phyloP scores from a whole-genome alignment of 1,140 invertebrate genomes.

The Achatina immaculata region DNA sequence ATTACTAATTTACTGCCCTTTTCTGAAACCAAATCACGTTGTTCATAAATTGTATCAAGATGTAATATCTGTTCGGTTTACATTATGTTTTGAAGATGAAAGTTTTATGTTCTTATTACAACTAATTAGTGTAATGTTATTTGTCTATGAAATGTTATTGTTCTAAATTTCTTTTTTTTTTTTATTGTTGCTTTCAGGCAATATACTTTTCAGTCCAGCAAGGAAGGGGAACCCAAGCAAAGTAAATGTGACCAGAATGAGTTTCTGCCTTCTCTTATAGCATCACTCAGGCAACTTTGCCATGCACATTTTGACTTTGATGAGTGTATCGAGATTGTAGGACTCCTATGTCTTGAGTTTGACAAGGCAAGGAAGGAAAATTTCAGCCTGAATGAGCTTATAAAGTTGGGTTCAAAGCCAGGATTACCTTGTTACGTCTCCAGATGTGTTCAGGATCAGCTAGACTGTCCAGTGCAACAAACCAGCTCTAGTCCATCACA shows the following conservation, averaged over 20 bases:
- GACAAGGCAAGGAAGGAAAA: constrained; percentile 47
- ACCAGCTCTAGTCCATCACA: neutral
- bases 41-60: too few relatives aligned
- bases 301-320: constrained; percentile 42
- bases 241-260: constrained; percentile 24
- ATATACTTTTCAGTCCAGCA: neutral
- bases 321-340: constrained; percentile 45
- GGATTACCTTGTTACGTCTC: neutral
- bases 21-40: too few relatives aligned
- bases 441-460: neutral
- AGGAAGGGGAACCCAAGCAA: neutral
- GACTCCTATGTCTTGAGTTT: constrained; percentile 44
- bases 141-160: too few relatives aligned
- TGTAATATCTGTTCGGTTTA: too few relatives aligned
- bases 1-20: too few relatives aligned
- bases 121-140: too few relatives aligned
- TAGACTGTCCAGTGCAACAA: neutral
- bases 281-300: constrained; percentile 38
- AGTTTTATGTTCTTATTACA: too few relatives aligned
- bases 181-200: neutral
- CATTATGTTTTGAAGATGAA: too few relatives aligned
- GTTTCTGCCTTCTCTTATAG: constrained; percentile 40
- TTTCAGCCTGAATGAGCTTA: constrained; percentile 42
- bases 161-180: too few relatives aligned
- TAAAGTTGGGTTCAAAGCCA: constrained; percentile 17